These are phyloP conservation scores for Xylocampa areola DNA, from an alignment of 2,888 invertebrate species.

Conservation along the genomic window DNA sequence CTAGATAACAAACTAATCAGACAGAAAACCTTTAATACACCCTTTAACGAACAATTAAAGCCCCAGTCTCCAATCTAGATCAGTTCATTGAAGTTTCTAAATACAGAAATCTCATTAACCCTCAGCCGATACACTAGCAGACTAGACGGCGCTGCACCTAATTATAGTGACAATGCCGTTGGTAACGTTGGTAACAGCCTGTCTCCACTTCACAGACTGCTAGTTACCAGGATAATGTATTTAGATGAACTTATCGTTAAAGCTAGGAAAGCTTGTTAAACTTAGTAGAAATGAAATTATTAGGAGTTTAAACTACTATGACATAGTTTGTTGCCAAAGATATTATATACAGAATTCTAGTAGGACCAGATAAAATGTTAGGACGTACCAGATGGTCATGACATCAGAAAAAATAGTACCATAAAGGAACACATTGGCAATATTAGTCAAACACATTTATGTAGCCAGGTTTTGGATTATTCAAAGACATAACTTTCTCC, in stretches of 20 bases:
- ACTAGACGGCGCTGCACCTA: slow-evolving; percentile 46
- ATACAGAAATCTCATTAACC: slow-evolving; percentile 43
- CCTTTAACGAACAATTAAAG: slow-evolving; percentile 34
- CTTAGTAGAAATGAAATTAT: not conserved
- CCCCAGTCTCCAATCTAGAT: slow-evolving; percentile 41
- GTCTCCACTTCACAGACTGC: slow-evolving; percentile 28
- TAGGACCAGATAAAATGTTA: too few species aligned
- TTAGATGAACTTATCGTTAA: slow-evolving; percentile 26
- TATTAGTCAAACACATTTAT: too few species aligned
- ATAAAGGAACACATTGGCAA: too few species aligned
- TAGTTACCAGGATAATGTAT: slow-evolving; percentile 16
- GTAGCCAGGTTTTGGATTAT: too few species aligned
- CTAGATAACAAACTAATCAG: too few species aligned
- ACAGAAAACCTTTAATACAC: not conserved
- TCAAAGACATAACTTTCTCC: too few species aligned
- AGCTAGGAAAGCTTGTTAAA: not conserved
- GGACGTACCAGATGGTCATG: too few species aligned
- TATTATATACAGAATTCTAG: too few species aligned
- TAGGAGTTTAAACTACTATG: too few species aligned
- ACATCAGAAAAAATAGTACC: too few species aligned
- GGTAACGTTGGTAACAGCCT: slow-evolving; percentile 31
- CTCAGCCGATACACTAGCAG: slow-evolving; percentile 32
- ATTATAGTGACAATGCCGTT: slow-evolving; percentile 43
- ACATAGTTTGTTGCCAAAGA: too few species aligned
- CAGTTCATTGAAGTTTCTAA: slow-evolving; percentile 19